Base-by-base conservation (phyloP, 2,797 vertebrate genomes). In the Myotis planiceps region DNA sequence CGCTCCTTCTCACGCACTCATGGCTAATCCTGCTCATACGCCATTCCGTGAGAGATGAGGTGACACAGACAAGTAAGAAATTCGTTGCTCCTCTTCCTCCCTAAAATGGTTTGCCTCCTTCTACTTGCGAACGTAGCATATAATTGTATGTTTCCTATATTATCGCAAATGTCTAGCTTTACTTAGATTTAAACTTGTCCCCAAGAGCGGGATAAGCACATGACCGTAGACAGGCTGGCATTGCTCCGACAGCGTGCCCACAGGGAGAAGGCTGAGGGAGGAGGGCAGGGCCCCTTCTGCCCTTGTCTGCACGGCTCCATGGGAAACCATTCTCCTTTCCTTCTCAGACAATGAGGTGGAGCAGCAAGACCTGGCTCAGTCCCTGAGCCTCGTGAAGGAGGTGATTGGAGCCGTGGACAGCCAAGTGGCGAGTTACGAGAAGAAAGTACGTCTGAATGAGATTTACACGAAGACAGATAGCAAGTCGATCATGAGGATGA, bases 401-500 rank as follows among this genome's bases (percentile, higher is more conserved):
- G 98, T 99, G 92, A 99, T 99, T 25, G 99, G 99, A 0, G 98
- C 99, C 0, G 99, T 99, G 9, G 99, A 99, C n/a, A 99, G 97
- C 97, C 99, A 99, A 96, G 99, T 99, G 95, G 99, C 99, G 87
- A 99, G 99, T 88, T 99, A 99, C 0, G 99, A 99, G 69, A 99
- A 99, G 98, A 99, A 99, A 81, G 99, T 98, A 9, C 99, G 99
- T 1, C 99, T 99, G 25, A 98, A 98, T 88, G 99, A 99, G 71
- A 99, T 99, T 86, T 99, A 99, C 96, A 98, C 89, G 51, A 99
- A 99, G 96, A 99, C 98, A 0, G 99, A 99, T 80, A 99, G 99
- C 98, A 99, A 99, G 98, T 99, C 99, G 85, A 99, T 99, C 98
- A 99, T 99, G 99, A 99, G 99, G 97, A 99, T 99, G 99, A 99